Evolutionary conservation across 1,140 invertebrate species (phyloP), one percentile per base, ranked within the genome.

Genomic region (Calephelis nemesis): DNA sequence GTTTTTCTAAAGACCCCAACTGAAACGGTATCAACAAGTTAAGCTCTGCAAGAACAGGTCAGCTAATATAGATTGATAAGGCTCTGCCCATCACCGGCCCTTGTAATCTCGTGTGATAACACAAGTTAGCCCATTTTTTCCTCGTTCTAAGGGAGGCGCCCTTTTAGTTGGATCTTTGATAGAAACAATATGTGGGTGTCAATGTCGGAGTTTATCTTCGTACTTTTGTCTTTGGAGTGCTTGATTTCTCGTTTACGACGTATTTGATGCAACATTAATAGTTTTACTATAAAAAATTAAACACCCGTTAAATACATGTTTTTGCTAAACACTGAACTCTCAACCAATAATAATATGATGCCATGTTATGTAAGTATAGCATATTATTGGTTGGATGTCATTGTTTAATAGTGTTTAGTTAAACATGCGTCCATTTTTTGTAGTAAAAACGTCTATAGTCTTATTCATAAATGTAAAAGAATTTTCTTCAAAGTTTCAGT

Each of bases 61-160:
- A 77, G 62, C 69, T 77, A 74, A 77, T 77, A 70, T 73, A 73
- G 73, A 77, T 73, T 73, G 75, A 77, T 77, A 74, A 73, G 71
- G 66, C 66, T 68, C 69, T 65, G 19, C 47, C 63, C 63, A 39
- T 62, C 60, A 71, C 66, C 60, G 67, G 54, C 48, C 63, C 71
- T 65, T 69, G 66, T 72, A 68, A 69, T 69, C 68, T 45, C 45
- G 45, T 67, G 64, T 67, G 69, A 70, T 70, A 70, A 70, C 69
- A 67, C 65, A 65, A 60, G 50, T 70, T 63, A 70, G 69, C 62
- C 52, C 50, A 67, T 52, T 70, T 70, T 70, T 70, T 70, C 69
- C 66, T 58, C 69, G n/a, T 54, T 40, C 12, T n/a, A 15, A 47
- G 65, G 54, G 69, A 63, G 65, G 11, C 48, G 68, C 40, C 69